Percentiles rank a stretch among this genome's conserved stretches.
Conservation (phyloP, 2,888 invertebrate species). For the Myopa testacea region DNA sequence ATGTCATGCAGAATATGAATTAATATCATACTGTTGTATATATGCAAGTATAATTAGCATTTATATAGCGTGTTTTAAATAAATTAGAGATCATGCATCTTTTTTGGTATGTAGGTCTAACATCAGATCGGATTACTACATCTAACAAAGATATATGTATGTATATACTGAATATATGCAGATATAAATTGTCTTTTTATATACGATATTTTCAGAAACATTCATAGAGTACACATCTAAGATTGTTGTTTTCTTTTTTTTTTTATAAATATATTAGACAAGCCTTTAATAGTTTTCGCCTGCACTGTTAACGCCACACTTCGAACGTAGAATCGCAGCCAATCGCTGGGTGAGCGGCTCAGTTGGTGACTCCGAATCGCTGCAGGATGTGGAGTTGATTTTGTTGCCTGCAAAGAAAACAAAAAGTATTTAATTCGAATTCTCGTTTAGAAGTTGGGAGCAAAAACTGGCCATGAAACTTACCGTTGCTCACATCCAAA, state of each 20-base stretch:
- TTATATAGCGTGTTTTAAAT: background rate
- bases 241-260: conserved; percentile 9
- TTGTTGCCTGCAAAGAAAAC: conserved; percentile 59
- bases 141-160: conserved; percentile 15
- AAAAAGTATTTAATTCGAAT: background rate
- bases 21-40: background rate
- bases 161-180: conserved; percentile 11
- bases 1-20: background rate
- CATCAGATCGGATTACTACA: background rate
- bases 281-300: conserved; percentile 37
- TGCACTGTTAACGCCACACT: conserved; percentile 62
- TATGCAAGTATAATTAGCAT: no score
- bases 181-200: no score
- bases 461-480: conserved; percentile 10
- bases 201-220: no score
- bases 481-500: conserved; percentile 67
- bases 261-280: background rate
- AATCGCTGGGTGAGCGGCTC: conserved; percentile 67
- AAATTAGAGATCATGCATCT: background rate
- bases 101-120: background rate
- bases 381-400: conserved; percentile 66
- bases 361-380: conserved; percentile 68
- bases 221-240: background rate
- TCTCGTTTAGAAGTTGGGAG: no score
- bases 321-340: conserved; percentile 66